Percentiles rank a stretch among this genome's conserved stretches.
phyloP scores from a whole-genome alignment of 2,888 invertebrate species.

The Cataglyphis albicans region DNA sequence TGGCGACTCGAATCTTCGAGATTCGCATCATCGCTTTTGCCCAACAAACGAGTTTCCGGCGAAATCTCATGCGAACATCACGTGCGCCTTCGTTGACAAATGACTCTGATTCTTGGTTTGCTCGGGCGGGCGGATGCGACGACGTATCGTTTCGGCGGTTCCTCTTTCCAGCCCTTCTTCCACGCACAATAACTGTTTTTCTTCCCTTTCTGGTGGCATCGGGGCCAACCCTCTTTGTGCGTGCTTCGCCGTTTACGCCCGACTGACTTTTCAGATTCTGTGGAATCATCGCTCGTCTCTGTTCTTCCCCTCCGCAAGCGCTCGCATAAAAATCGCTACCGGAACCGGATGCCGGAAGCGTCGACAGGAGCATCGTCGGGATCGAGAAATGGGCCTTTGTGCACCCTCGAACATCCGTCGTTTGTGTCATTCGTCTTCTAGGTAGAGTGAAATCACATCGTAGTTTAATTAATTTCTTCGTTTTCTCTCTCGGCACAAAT shows the following conservation, averaged over 20 bases:
- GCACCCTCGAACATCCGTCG: conserved; percentile 47
- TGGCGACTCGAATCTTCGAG: not conserved
- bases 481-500: not conserved
- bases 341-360: conserved; percentile 82
- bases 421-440: conserved; percentile 11
- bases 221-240: conserved; percentile 61
- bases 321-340: conserved; percentile 80
- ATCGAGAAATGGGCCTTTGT: conserved; percentile 26
- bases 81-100: conserved; percentile 78
- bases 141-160: conserved; percentile 72
- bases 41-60: conserved; percentile 65
- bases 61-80: conserved; percentile 58
- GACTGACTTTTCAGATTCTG: conserved; percentile 84
- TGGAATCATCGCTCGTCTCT: conserved; percentile 79
- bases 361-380: conserved; percentile 67
- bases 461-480: conserved; percentile 41
- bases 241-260: conserved; percentile 76
- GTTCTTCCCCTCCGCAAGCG: conserved; percentile 43
- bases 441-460: conserved; percentile 34
- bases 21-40: conserved; percentile 49
- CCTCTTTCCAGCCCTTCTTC: conserved; percentile 54
- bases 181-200: conserved; percentile 65
- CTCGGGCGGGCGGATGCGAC: conserved; percentile 77
- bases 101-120: conserved; percentile 80
- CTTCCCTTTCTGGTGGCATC: conserved; percentile 60